These are phyloP conservation scores for Fabriciana adippe DNA, from an alignment of 2,888 invertebrate species.

Conservation along the genomic window DNA sequence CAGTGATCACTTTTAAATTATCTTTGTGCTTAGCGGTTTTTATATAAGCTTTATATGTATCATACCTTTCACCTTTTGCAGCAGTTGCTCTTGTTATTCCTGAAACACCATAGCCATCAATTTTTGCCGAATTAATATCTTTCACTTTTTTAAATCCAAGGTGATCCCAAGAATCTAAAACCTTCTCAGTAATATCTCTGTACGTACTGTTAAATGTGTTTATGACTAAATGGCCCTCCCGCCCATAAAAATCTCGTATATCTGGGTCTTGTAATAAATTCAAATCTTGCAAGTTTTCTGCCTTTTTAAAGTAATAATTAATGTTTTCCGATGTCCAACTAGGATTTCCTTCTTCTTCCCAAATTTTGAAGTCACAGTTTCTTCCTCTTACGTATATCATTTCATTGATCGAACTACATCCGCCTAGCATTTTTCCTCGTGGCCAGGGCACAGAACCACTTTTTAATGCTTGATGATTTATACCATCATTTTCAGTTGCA, in stretches of 20 bases:
- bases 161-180: conserved; percentile 66
- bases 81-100: conserved; percentile 72
- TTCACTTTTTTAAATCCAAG: conserved; percentile 65
- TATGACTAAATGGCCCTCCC: conserved; percentile 68
- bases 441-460: conserved; percentile 72
- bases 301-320: conserved; percentile 72
- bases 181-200: conserved; percentile 49
- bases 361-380: conserved; percentile 73
- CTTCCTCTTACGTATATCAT: conserved; percentile 82
- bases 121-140: conserved; percentile 66
- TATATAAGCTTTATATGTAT: conserved; percentile 76
- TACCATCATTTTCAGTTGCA: conserved; percentile 88
- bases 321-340: conserved; percentile 81
- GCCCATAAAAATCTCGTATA: conserved; percentile 58
- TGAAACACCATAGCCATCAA: conserved; percentile 61
- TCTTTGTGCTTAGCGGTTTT: conserved; percentile 47
- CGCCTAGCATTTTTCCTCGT: conserved; percentile 84
- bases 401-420: conserved; percentile 79
- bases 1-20: conserved; percentile 67
- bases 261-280: conserved; percentile 44
- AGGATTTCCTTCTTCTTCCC: conserved; percentile 77
- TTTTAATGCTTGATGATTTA: conserved; percentile 84
- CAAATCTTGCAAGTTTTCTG: conserved; percentile 70
- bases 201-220: conserved; percentile 70
- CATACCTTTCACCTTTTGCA: conserved; percentile 69